phyloP scores from a whole-genome alignment of 2,797 vertebrate species.

The Tolypeutes matacus region DNA sequence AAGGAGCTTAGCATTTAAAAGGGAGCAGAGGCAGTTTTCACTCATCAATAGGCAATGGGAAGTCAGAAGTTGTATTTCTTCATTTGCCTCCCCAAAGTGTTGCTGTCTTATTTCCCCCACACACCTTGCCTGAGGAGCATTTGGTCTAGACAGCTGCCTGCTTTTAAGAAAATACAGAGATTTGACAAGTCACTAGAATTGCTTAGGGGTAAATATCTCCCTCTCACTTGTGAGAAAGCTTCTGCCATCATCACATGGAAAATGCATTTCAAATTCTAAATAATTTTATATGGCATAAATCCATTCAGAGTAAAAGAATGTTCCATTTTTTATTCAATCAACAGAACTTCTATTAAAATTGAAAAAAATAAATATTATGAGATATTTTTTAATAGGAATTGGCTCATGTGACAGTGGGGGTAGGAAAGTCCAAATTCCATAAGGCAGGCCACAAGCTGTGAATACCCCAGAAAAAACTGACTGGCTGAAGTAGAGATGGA shows the following conservation, averaged over 20 bases:
- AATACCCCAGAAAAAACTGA: no score
- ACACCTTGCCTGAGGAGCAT: neutral
- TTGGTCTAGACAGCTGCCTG: neutral
- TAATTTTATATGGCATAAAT: neutral
- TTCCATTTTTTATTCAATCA: slow-evolving; percentile 8
- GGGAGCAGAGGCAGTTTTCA: neutral
- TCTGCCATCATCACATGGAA: neutral
- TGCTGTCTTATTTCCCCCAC: neutral
- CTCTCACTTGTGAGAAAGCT: neutral
- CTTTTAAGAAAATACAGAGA: neutral
- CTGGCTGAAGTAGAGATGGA: no score
- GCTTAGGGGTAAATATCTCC: neutral
- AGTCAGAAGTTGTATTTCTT: no score
- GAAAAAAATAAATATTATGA: neutral
- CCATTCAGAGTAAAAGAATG: neutral
- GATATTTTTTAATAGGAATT: no score
- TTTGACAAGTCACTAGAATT: neutral
- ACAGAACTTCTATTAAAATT: slow-evolving; percentile 5
- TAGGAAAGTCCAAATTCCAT: no score
- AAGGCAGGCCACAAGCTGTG: no score
- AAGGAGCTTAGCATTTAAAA: neutral
- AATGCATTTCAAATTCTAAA: neutral
- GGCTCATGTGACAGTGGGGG: no score
- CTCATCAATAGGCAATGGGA: fast-evolving
- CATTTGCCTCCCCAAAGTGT: neutral